These are phyloP conservation scores for Taenioides sp. DNA, from an alignment of 2,797 vertebrate species.

Conservation along the genomic window DNA sequence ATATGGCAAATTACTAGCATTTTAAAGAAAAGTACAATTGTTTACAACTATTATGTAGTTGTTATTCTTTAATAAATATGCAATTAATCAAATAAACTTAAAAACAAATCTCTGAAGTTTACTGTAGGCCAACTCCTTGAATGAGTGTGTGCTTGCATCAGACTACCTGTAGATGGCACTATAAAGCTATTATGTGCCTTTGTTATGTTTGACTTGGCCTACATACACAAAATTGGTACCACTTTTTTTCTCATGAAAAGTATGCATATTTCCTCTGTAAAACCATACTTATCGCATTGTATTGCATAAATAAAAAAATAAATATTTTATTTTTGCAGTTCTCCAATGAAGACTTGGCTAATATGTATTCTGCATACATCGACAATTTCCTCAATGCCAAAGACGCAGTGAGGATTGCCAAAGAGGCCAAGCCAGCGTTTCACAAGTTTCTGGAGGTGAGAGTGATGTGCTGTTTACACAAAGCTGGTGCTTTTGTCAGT, in stretches of 20 bases:
- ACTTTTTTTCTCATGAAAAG: too few species aligned
- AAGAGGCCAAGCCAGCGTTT: conserved; percentile 93
- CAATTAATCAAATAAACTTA: not conserved
- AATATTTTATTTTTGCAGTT: conserved; percentile 76
- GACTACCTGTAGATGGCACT: not conserved
- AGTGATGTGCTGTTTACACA: conserved; percentile 16
- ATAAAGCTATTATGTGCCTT: not conserved
- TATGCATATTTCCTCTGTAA: not conserved
- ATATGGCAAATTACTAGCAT: not conserved
- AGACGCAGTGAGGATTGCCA: conserved; percentile 94
- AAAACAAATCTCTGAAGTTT: not conserved
- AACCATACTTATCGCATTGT: not conserved
- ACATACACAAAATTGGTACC: not conserved
- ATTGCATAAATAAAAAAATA: too few species aligned
- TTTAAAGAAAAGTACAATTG: too few species aligned
- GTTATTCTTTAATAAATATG: not conserved
- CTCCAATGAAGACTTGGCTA: conserved; percentile 93
- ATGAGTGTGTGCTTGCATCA: not conserved
- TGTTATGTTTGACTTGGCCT: not conserved
- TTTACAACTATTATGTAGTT: not conserved
- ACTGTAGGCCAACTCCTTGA: too few species aligned
- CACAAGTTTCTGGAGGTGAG: conserved; percentile 97
- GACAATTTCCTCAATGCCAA: conserved; percentile 99
- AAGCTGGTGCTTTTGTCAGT: conserved; percentile 4
- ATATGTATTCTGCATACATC: conserved; percentile 96